These are phyloP conservation scores for Oxyruncus cristatus DNA, from an alignment of 2,113 vertebrate species.

Conservation along the genomic window DNA sequence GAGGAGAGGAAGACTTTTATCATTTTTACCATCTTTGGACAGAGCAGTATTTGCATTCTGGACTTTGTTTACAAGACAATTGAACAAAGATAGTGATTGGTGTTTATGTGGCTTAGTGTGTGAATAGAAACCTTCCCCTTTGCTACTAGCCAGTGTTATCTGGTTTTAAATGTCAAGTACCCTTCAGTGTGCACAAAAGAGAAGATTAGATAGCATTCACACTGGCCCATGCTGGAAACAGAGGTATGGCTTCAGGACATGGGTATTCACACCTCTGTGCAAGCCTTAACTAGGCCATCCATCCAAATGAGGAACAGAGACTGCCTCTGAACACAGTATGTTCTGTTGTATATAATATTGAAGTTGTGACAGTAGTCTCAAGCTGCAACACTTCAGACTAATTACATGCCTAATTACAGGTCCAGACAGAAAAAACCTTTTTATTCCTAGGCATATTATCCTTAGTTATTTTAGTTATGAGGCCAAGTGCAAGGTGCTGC, in stretches of 20 bases:
- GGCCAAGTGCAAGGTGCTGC: background rate
- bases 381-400: background rate
- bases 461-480: background rate
- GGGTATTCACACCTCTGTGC: background rate
- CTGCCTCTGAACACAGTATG: background rate
- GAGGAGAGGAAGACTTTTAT: background rate
- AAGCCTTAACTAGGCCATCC: background rate
- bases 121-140: slow-evolving; percentile 34
- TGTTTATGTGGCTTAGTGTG: background rate
- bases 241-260: background rate
- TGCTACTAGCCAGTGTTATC: slow-evolving; percentile 51
- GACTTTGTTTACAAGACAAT: slow-evolving; percentile 57
- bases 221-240: background rate
- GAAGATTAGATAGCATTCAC: slow-evolving; percentile 60
- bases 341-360: background rate
- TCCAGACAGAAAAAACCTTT: background rate
- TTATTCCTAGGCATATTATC: background rate
- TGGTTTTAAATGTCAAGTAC: slow-evolving; percentile 63
- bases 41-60: slow-evolving; percentile 18
- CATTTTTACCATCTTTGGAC: background rate
- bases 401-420: background rate
- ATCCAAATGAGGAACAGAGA: background rate
- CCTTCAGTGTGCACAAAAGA: slow-evolving; percentile 19
- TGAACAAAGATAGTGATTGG: slow-evolving; percentile 52
- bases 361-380: background rate